Conservation (phyloP, 2,888 invertebrate genomes). For the Cryptus armator region DNA sequence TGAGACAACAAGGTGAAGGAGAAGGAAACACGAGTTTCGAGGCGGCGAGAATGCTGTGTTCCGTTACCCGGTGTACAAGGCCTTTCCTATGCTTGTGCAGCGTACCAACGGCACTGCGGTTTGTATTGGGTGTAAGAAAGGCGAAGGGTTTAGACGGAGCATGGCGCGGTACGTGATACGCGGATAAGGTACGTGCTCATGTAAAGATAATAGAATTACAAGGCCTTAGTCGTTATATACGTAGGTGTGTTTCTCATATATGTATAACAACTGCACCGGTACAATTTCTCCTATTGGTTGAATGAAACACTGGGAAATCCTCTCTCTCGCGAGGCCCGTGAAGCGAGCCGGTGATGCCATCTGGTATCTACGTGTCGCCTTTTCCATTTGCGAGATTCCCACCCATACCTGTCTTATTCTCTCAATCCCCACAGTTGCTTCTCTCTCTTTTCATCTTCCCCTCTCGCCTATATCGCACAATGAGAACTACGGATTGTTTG, state of each 20-base stretch:
- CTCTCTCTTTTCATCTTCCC: background rate
- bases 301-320: background rate
- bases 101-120: constrained; percentile 1
- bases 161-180: constrained; percentile 64
- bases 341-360: constrained; percentile 38
- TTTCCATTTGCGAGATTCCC: constrained; percentile 47
- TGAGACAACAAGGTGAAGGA: constrained; percentile 1
- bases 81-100: background rate
- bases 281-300: constrained; percentile 25
- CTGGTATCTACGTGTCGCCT: constrained; percentile 48
- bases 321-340: constrained; percentile 26
- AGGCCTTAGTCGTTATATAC: constrained; percentile 41
- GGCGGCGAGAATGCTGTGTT: constrained; percentile 25
- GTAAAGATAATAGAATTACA: constrained; percentile 72
- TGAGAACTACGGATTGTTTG: constrained; percentile 49
- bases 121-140: constrained; percentile 40
- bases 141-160: constrained; percentile 59
- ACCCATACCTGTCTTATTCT: constrained; percentile 7
- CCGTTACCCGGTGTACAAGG: constrained; percentile 34
- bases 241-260: constrained; percentile 7
- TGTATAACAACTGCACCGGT: background rate
- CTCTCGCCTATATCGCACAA: constrained; percentile 18
- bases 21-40: background rate
- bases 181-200: constrained; percentile 68
- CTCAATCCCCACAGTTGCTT: background rate